These are phyloP conservation scores for Dynastes maya DNA, from an alignment of 2,888 invertebrate genomes.

Conservation along the genomic window DNA sequence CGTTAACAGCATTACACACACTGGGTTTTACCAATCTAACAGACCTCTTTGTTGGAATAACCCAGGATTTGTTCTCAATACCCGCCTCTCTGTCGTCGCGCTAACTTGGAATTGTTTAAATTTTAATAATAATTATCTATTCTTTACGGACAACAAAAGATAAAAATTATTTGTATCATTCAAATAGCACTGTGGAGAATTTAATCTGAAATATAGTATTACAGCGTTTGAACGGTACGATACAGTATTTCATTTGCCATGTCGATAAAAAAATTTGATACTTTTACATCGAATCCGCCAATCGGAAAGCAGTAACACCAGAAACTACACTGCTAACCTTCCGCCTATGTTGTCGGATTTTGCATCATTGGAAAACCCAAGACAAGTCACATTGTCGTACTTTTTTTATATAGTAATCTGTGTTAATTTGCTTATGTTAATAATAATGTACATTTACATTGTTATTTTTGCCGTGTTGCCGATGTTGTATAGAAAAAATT, in stretches of 20 bases:
- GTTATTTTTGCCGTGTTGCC: conserved; percentile 10
- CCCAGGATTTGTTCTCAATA: conserved; percentile 30
- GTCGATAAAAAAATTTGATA: conserved; percentile 30
- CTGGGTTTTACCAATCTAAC: conserved; percentile 49
- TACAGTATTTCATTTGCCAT: not conserved
- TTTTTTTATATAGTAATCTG: conserved; percentile 30
- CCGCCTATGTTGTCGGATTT: conserved; percentile 46
- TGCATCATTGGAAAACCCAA: conserved; percentile 54
- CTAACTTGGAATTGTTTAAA: conserved; percentile 10
- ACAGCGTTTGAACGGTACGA: not conserved
- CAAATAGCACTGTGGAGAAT: no score
- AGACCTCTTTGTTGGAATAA: conserved; percentile 38
- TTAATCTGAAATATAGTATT: not conserved
- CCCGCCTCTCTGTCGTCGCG: not conserved
- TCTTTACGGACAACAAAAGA: not conserved
- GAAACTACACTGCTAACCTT: conserved; percentile 28
- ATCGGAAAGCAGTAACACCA: conserved; percentile 28
- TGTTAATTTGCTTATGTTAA: conserved; percentile 38
- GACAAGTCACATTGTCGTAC: conserved; percentile 42
- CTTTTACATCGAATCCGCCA: conserved; percentile 25
- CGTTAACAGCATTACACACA: not conserved
- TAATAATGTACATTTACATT: conserved; percentile 24
- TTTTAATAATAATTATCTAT: conserved; percentile 6
- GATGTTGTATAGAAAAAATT: not conserved
- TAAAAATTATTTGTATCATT: not conserved